Conservation (phyloP, 2,113 vertebrate species). For the Gymnobelideus leadbeateri region DNA sequence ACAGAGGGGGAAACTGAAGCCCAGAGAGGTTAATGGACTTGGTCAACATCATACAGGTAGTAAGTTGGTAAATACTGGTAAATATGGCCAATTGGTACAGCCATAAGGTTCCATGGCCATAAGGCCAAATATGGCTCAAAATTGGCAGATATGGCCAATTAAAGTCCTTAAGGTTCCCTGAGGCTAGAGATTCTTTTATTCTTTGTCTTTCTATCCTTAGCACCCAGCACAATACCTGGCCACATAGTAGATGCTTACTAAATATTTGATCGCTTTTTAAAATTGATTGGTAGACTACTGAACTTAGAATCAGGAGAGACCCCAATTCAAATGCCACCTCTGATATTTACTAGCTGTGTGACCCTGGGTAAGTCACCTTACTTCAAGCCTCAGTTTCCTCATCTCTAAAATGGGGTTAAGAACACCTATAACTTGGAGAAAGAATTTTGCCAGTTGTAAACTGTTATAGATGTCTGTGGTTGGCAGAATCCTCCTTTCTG, state of each 20-base stretch:
- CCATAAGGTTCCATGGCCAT: too few species aligned
- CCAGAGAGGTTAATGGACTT: background rate
- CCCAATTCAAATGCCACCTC: background rate
- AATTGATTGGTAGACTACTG: background rate
- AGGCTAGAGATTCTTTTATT: background rate
- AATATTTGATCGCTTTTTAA: background rate
- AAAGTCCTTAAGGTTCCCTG: background rate
- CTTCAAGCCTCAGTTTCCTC: background rate
- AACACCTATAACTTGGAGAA: background rate
- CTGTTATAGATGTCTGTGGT: background rate
- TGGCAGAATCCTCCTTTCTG: rapidly evolving
- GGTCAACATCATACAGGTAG: background rate
- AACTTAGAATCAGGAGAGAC: background rate
- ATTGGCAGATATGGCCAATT: background rate
- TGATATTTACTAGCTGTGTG: background rate
- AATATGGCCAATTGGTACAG: too few species aligned
- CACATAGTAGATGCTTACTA: background rate
- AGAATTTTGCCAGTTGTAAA: background rate
- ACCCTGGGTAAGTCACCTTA: background rate
- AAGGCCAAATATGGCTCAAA: too few species aligned
- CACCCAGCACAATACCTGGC: background rate
- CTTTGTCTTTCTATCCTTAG: background rate
- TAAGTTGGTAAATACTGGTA: too few species aligned
- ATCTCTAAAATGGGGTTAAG: background rate
- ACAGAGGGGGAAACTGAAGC: background rate